These are phyloP conservation scores for Epizoanthus rinbou DNA, from an alignment of 92 coral and sea anemone genomes.

Conservation along the genomic window DNA sequence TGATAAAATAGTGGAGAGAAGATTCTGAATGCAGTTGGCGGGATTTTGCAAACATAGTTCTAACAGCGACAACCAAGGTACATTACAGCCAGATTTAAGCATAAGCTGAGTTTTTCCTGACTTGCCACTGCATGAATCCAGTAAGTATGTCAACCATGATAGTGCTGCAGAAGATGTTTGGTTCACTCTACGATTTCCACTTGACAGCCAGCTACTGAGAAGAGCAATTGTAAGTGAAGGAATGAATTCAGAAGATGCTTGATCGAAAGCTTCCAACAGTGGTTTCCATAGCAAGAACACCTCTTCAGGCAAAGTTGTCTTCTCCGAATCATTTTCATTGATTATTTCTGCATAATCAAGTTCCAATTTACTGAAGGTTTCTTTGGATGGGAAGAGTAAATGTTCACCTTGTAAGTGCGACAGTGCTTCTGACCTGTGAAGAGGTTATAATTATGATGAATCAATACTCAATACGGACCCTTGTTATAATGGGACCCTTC, in stretches of 20 bases:
- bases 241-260: constrained; percentile 69
- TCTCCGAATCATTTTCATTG: neutral
- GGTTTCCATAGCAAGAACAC: constrained; percentile 66
- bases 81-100: constrained; percentile 39
- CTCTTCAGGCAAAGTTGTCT: constrained; percentile 53
- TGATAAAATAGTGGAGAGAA: constrained; percentile 59
- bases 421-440: constrained; percentile 30
- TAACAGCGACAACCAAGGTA: constrained; percentile 67
- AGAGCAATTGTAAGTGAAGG: constrained; percentile 51
- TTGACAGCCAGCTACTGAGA: constrained; percentile 36
- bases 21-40: constrained; percentile 15
- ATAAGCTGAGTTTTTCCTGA: constrained; percentile 9
- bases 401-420: constrained; percentile 20
- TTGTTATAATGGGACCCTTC: too few species aligned
- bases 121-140: constrained; percentile 13
- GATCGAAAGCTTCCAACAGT: constrained; percentile 69
- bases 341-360: constrained; percentile 28
- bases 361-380: constrained; percentile 33
- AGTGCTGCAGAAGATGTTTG: constrained; percentile 2
- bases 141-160: constrained; percentile 46
- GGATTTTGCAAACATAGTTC: constrained; percentile 65
- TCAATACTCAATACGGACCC: too few species aligned
- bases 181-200: neutral
- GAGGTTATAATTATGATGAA: neutral
- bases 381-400: constrained; percentile 55